These are phyloP conservation scores for Gulo gulo DNA, from an alignment of 2,113 vertebrate genomes.

Conservation along the genomic window DNA sequence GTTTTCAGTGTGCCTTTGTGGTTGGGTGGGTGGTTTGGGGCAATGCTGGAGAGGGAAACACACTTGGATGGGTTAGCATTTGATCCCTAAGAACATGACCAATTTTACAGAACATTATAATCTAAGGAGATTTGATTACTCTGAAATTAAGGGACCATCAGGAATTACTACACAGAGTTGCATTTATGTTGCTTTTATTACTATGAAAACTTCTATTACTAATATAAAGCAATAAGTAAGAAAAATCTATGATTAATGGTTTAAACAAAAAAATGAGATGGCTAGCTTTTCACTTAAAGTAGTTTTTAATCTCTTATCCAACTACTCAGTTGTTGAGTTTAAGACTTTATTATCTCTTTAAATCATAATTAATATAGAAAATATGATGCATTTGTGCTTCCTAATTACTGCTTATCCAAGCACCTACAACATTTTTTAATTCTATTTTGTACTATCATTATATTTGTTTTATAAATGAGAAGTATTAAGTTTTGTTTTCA, in stretches of 20 bases:
- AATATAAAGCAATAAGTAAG: neutral
- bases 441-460: neutral
- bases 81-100: neutral
- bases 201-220: neutral
- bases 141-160: neutral
- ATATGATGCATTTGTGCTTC: neutral
- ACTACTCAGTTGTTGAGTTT: conserved; percentile 10
- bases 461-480: conserved; percentile 24
- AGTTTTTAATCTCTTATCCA: conserved; percentile 14
- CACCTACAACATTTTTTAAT: neutral
- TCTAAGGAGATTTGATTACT: neutral
- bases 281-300: neutral
- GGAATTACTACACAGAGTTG: neutral
- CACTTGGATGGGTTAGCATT: neutral
- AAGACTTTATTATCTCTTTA: conserved; percentile 42
- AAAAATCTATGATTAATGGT: conserved; percentile 3
- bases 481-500: neutral
- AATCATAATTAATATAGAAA: conserved; percentile 42
- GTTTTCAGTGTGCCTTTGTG: neutral
- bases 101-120: neutral
- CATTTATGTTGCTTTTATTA: conserved; percentile 13
- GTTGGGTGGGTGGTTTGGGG: neutral
- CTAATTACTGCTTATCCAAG: conserved; percentile 2
- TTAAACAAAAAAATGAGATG: conserved; percentile 5
- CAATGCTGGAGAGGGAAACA: neutral